Base-by-base conservation (phyloP, 2,797 vertebrate species). In the Harpagifer antarcticus region DNA sequence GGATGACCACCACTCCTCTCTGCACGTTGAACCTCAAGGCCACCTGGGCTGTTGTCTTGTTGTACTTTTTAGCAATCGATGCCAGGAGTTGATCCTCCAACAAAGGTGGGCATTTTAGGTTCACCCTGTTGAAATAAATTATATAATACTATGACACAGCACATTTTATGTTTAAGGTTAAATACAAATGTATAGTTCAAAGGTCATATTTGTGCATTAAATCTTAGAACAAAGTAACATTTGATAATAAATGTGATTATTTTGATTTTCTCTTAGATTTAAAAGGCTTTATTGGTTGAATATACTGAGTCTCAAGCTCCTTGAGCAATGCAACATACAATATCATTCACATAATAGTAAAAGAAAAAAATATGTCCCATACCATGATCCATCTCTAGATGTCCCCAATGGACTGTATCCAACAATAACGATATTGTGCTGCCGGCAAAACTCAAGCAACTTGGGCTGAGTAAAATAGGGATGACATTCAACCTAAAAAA, bases 401-500 rank as follows among this genome's bases (percentile, higher is more conserved):
- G 97, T 99, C 65, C 98, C 98, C 64, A 99, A 13, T 1, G 97
- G 98, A 86, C 98, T 99, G 85, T 98, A 97, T 40, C 96, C 98
- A 54, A 98, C 95, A 47, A 96, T 91, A 62, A 96, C 89, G 1
- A 99, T 97, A 27, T 95, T 91, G 0, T 98, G 95, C 61, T 97
- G 86, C 75, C 64, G 90, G 85, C 97, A 99, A 79, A 94, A 98
- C 75, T 98, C 94, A 68, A 96, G 66, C 83, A 99, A 90, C 89
- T 99, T 99, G 42, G 94, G 92, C 77, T 99, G 97, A 14, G 95
- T 98, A 90, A 98, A 99, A 86, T 98, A 99, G 0, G 98, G 98
- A 72, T 99, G 97, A 62, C 97, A 98, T 85, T 99, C 98, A 5
- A 99, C 94, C 98, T 99, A 58, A 0, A 52, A 56, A 55, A 37